Conservation (phyloP, 1,140 invertebrate genomes). For the Nasonia vitripennis region DNA sequence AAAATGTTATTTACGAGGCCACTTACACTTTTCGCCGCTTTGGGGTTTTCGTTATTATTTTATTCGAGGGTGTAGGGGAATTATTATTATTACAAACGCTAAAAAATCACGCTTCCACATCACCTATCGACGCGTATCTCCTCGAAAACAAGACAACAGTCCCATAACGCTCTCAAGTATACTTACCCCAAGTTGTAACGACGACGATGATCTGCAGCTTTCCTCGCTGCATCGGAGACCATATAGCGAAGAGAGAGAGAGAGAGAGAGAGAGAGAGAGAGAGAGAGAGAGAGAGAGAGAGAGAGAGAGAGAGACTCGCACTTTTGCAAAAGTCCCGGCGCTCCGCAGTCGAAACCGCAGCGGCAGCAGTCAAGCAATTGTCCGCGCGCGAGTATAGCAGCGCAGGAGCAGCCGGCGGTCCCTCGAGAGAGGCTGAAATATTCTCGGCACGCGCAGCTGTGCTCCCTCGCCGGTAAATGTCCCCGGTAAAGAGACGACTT, state of each 20-base stretch:
- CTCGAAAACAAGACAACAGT: no score
- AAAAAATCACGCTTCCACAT: no score
- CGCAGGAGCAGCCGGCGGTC: neutral
- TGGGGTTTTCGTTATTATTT: no score
- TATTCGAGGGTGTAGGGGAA: no score
- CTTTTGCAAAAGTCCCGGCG: neutral
- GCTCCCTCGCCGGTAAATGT: conserved; percentile 16
- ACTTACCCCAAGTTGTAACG: neutral
- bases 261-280: no score
- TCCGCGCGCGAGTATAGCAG: neutral
- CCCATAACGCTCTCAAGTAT: neutral
- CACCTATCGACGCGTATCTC: no score
- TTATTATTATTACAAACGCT: no score
- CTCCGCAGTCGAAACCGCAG: neutral
- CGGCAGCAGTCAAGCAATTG: neutral
- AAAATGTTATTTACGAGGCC: no score
- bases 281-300: no score
- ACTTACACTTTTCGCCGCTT: no score
- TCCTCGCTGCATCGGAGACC: neutral
- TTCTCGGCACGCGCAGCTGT: conserved; percentile 9
- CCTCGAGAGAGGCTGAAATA: conserved; percentile 1
- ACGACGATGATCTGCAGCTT: neutral
- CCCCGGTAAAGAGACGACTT: neutral
- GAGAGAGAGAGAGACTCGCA: neutral
- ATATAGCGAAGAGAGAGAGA: no score